Evolutionary conservation across 2,888 invertebrate species (phyloP).

Genomic region (Muschampia plurimacula): DNA sequence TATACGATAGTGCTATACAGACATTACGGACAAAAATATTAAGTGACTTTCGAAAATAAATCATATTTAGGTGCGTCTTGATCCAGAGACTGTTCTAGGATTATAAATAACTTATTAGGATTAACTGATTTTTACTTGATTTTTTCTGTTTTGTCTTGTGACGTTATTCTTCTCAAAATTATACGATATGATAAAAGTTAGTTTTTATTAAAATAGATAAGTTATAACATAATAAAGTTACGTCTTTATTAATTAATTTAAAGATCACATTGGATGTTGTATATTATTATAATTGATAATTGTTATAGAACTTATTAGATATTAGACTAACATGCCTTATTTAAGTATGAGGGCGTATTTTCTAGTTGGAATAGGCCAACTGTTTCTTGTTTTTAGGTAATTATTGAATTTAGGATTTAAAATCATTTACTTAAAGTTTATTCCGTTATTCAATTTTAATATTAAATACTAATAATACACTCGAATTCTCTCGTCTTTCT

Average conservation of each 20-base stretch:
- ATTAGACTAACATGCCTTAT: slow-evolving; percentile 1
- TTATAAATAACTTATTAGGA: neutral
- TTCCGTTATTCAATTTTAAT: too few species aligned
- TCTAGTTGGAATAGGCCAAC: too few species aligned
- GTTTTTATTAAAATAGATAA: neutral
- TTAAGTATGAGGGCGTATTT: neutral
- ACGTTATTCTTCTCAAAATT: neutral
- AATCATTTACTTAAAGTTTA: too few species aligned
- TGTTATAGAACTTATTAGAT: slow-evolving; percentile 32
- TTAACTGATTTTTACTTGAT: too few species aligned
- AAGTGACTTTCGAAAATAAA: too few species aligned
- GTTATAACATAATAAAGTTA: neutral
- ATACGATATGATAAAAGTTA: neutral
- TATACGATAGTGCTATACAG: too few species aligned
- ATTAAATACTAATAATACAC: neutral
- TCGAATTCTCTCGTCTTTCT: neutral
- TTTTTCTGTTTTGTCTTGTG: neutral
- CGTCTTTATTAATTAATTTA: neutral
- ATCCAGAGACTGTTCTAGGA: neutral
- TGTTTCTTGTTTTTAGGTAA: too few species aligned
- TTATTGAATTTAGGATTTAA: too few species aligned
- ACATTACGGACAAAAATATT: too few species aligned
- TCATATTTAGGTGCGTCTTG: too few species aligned
- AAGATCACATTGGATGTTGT: neutral
- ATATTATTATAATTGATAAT: slow-evolving; percentile 22